These are phyloP conservation scores for Periplaneta americana DNA, from an alignment of 1,140 invertebrate species.

Conservation along the genomic window DNA sequence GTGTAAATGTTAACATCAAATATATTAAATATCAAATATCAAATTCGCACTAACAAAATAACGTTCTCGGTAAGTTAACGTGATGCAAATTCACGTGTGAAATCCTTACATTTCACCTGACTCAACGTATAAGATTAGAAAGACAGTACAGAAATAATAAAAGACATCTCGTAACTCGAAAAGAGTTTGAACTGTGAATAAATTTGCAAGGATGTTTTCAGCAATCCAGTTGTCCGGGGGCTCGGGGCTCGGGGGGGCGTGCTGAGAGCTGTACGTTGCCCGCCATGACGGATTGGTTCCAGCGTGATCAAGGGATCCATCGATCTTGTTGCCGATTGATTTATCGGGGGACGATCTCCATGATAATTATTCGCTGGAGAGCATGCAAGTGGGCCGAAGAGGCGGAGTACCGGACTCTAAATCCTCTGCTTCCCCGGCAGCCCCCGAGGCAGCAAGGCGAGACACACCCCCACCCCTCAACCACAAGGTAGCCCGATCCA, in stretches of 20 bases:
- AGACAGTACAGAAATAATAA: too few species aligned
- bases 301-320: constrained; percentile 1
- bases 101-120: too few species aligned
- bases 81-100: too few species aligned
- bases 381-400: background rate
- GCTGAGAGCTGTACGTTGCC: background rate
- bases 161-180: too few species aligned
- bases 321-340: constrained; percentile 4
- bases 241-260: background rate
- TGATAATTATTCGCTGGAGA: constrained; percentile 9
- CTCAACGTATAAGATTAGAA: too few species aligned
- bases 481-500: background rate
- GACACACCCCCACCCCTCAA: background rate
- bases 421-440: background rate
- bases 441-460: background rate
- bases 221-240: too few species aligned
- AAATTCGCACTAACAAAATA: too few species aligned
- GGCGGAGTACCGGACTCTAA: background rate
- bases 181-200: background rate
- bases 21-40: too few species aligned
- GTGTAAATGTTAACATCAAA: too few species aligned
- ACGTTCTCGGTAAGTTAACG: too few species aligned
- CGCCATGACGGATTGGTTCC: constrained; percentile 3
- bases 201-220: background rate
- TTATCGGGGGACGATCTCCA: constrained; percentile 3